Evolutionary conservation across 2,888 invertebrate genomes (phyloP).

Genomic region (Dolomedes plantarius): DNA sequence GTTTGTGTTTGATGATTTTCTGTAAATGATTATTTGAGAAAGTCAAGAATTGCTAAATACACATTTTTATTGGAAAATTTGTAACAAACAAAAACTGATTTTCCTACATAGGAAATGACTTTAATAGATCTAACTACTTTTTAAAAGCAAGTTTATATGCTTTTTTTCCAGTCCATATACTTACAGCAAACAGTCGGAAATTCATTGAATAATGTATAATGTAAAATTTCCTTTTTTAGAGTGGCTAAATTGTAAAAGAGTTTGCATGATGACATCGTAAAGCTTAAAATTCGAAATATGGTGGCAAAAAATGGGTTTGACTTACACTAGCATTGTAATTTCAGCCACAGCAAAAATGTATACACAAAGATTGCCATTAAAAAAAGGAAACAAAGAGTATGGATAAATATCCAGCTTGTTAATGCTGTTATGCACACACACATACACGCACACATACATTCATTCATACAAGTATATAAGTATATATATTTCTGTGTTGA

Average conservation of each 20-base stretch:
- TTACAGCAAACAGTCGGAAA: conserved; percentile 53
- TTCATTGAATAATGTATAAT: conserved; percentile 35
- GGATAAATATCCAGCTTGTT: conserved; percentile 37
- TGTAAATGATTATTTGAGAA: no score
- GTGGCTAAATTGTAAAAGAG: conserved; percentile 55
- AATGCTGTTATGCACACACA: neutral
- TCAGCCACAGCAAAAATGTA: conserved; percentile 29
- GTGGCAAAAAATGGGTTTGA: conserved; percentile 25
- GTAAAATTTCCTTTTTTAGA: conserved; percentile 34
- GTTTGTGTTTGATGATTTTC: no score
- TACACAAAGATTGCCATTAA: conserved; percentile 47
- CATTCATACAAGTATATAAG: neutral
- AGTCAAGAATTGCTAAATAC: conserved; percentile 38
- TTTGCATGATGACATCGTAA: conserved; percentile 42
- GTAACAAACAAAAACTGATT: conserved; percentile 46
- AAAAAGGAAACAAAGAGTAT: conserved; percentile 36
- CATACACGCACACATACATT: neutral
- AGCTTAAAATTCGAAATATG: conserved; percentile 54
- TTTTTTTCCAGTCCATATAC: conserved; percentile 27
- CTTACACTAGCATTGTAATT: conserved; percentile 36
- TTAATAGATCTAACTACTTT: conserved; percentile 48
- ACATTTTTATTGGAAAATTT: conserved; percentile 40
- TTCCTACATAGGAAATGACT: conserved; percentile 40
- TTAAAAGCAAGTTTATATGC: conserved; percentile 54
- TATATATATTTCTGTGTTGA: neutral